Percentiles rank a stretch among this genome's conserved stretches.
Conservation (phyloP, 2,888 invertebrate species). For the Callyntrura sp. region DNA sequence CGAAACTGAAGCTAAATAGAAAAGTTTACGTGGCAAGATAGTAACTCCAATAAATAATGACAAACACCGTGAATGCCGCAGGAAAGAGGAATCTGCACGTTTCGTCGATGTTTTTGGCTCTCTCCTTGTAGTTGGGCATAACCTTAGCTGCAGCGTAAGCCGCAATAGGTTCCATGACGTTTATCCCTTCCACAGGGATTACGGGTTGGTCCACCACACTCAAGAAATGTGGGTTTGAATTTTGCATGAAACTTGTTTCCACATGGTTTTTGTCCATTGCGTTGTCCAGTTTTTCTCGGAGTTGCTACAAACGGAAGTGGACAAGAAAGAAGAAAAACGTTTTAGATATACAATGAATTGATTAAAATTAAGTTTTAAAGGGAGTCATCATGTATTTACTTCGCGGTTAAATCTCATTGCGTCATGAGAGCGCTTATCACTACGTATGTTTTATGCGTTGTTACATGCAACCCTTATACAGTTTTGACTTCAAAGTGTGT, state of each 20-base stretch:
- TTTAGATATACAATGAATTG: slow-evolving; percentile 47
- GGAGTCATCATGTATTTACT: not conserved
- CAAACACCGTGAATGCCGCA: slow-evolving; percentile 86
- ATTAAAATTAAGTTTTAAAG: slow-evolving; percentile 53
- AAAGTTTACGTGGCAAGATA: slow-evolving; percentile 81
- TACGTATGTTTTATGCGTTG: not conserved
- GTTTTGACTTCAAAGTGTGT: not conserved
- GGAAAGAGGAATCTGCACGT: slow-evolving; percentile 86
- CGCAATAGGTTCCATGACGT: slow-evolving; percentile 80
- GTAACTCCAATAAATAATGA: slow-evolving; percentile 86
- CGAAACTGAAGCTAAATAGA: slow-evolving; percentile 17
- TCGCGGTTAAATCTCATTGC: not conserved
- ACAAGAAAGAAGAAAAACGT: slow-evolving; percentile 5
- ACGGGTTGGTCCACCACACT: slow-evolving; percentile 79
- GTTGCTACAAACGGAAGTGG: slow-evolving; percentile 43
- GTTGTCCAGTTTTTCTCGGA: slow-evolving; percentile 75
- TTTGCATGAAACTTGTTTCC: slow-evolving; percentile 80
- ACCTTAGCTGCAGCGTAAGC: slow-evolving; percentile 68
- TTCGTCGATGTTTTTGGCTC: slow-evolving; percentile 85
- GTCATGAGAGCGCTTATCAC: not conserved
- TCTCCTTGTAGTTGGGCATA: slow-evolving; percentile 80
- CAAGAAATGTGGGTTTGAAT: slow-evolving; percentile 75
- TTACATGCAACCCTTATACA: not conserved
- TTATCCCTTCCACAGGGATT: slow-evolving; percentile 81
- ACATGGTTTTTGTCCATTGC: slow-evolving; percentile 79